Evolutionary conservation across 2,113 vertebrate genomes (phyloP), one percentile per base, ranked within the genome.

Genomic region (Caranx ignobilis): DNA sequence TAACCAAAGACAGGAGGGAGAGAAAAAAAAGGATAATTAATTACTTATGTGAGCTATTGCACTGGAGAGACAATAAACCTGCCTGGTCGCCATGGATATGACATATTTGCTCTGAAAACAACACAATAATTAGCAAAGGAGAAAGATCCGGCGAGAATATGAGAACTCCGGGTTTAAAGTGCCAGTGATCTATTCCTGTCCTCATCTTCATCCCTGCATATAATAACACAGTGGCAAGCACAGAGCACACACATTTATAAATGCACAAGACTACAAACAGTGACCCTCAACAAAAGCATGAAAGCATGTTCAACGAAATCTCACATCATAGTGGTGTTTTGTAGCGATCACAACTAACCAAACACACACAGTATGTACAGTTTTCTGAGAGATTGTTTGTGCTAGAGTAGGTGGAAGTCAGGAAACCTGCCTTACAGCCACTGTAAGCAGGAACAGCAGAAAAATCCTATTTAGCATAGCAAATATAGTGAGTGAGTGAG

Each of bases 81-180:
- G 97, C 97, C 96, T 95, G 97, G 98, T 99, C 97, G 97, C 97
- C 97, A 99, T 99, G 97, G 98, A 99, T 99, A 99, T 99, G 97
- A 99, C 98, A 99, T 99, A 99, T 99, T 99, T 99, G 97, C 97
- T 99, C 96, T 97, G 97, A 98, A 99, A 99, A 99, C 98, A 99
- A 99, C 98, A 99, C 97, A 99, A 99, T 99, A 99, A 99, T 99
- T 98, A 99, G 97, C 98, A 98, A 98, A 98, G 97, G 96, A 96
- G 97, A 98, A 97, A 97, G 97, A 99, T 99, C 97, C 97, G 96
- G 97, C 93, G 96, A 98, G 97, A 99, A 98, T 98, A 98, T 96
- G 97, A 96, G 96, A 98, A 99, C 97, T 97, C 96, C 86, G 93
- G 96, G 95, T 96, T 99, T 98, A 99, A 98, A 97, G 97, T 96